Base-by-base conservation (phyloP, 2,113 vertebrate species). In the Carassius auratus region DNA sequence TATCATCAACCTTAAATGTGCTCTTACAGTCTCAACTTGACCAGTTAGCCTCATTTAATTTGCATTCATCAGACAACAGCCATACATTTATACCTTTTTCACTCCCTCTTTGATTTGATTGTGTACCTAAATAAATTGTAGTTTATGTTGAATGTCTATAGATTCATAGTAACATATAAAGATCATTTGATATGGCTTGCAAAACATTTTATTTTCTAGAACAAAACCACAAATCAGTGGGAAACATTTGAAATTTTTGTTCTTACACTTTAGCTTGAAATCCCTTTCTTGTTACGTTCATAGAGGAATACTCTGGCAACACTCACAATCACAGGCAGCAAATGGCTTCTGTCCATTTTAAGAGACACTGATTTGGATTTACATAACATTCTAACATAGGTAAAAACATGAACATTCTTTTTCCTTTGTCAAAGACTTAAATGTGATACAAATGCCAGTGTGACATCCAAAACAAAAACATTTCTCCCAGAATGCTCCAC, bases 381-480 rank as follows among this genome's bases (percentile, higher is more conserved):
- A 81, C 8, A 73, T 66, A 83, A 83, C 66, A 73, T 73, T 89
- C 90, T 52, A 48, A 84, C 38, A 61, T n/a, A 89, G 90, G 93
- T 90, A 93, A 92, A 90, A 93, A 84, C 81, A 48, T 48, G 79
- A 92, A 91, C 45, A 77, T n/a, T 92, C 26, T 91, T 71, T 71
- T 85, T 64, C 64, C 62, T 68, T 71, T 42, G 76, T 85, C 84
- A 73, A 52, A 52, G 26, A 52, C 2, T 55, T 52, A 21, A 68
- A 68, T 79, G 91, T 93, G 90, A 91, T 92, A 90, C 45, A 10
- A 45, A 87, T 48, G 45, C 45, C 94, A 94, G 45, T 95, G 92
- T 90, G 89, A 23, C 62, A 79, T 30, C 30, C 69, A 73, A 73
- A 45, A 45, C 1, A 73, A 50, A 73, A 77, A 45, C 48, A 33